phyloP scores from a whole-genome alignment of 2,888 invertebrate species.

The Anthrax anthrax region DNA sequence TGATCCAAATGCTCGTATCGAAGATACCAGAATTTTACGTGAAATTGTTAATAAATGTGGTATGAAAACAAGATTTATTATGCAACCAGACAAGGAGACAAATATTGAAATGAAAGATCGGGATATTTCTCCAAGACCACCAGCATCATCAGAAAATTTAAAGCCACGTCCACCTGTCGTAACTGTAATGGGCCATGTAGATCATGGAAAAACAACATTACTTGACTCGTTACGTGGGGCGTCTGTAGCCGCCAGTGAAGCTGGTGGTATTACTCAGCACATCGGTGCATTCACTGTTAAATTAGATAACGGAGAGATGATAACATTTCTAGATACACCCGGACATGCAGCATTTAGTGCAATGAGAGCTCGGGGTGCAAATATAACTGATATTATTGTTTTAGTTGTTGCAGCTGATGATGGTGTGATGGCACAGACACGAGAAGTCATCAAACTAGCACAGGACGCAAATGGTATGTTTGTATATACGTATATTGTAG shows the following conservation, averaged over 20 bases:
- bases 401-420: slow-evolving; percentile 97
- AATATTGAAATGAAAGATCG: slow-evolving; percentile 28
- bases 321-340: slow-evolving; percentile 96
- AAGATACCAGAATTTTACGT: slow-evolving; percentile 48
- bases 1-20: slow-evolving; percentile 42
- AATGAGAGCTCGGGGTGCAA: slow-evolving; percentile 90
- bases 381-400: slow-evolving; percentile 84
- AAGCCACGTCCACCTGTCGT: slow-evolving; percentile 80
- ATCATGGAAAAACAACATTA: slow-evolving; percentile 97
- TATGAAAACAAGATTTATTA: slow-evolving; percentile 42
- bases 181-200: slow-evolving; percentile 99
- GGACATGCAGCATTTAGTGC: slow-evolving; percentile 95
- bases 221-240: slow-evolving; percentile 77
- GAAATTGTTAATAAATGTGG: slow-evolving; percentile 57
- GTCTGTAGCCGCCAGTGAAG: slow-evolving; percentile 78
- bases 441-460: slow-evolving; percentile 81
- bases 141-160: slow-evolving; percentile 48
- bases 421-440: slow-evolving; percentile 96
- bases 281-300: slow-evolving; percentile 90
- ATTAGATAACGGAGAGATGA: slow-evolving; percentile 51
- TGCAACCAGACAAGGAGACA: slow-evolving; percentile 27
- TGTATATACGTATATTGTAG: background rate
- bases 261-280: slow-evolving; percentile 98
- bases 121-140: slow-evolving; percentile 46
- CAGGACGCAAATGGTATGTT: slow-evolving; percentile 50